Evolutionary conservation across 1,140 invertebrate genomes (phyloP).

Genomic region (Drosophila varians): DNA sequence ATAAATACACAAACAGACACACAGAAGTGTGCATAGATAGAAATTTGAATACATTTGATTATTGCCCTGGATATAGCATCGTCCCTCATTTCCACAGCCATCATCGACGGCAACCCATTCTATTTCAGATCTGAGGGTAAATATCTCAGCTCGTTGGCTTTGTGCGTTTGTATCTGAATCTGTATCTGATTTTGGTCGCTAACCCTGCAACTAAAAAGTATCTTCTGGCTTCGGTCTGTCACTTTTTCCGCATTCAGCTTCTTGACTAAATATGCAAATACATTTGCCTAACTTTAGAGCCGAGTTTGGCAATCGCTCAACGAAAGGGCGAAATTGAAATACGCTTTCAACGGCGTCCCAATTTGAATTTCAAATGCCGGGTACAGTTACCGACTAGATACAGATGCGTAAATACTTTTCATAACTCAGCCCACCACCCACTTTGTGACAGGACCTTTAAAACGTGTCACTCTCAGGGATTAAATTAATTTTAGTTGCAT

Average conservation of each 20-base stretch:
- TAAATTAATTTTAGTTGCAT: slow-evolving; percentile 34
- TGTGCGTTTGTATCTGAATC: slow-evolving; percentile 21
- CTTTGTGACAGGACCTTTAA: slow-evolving; percentile 2
- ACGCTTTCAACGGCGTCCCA: slow-evolving; percentile 30
- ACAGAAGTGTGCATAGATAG: slow-evolving; percentile 23
- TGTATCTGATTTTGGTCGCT: slow-evolving; percentile 29
- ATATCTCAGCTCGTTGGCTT: slow-evolving; percentile 41
- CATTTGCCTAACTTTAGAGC: slow-evolving; percentile 76
- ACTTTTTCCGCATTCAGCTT: slow-evolving; percentile 33
- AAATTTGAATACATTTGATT: slow-evolving; percentile 56
- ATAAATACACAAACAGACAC: slow-evolving; percentile 46
- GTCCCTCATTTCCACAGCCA: slow-evolving; percentile 25
- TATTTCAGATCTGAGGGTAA: slow-evolving; percentile 63
- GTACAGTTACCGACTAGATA: slow-evolving; percentile 31
- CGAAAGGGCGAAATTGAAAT: slow-evolving; percentile 67
- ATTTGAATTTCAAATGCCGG: slow-evolving; percentile 70
- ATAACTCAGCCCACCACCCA: slow-evolving; percentile 32
- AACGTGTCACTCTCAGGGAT: slow-evolving; percentile 28
- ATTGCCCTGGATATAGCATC: slow-evolving; percentile 64
- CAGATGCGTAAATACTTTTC: slow-evolving; percentile 47
- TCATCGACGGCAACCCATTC: slow-evolving; percentile 49
- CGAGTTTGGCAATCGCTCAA: slow-evolving; percentile 63
- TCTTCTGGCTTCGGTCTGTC: slow-evolving; percentile 42
- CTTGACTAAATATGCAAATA: slow-evolving; percentile 72
- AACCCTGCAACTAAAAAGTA: slow-evolving; percentile 49